Conservation (phyloP, 2,797 vertebrate species). For the Taeniopygia guttata region DNA sequence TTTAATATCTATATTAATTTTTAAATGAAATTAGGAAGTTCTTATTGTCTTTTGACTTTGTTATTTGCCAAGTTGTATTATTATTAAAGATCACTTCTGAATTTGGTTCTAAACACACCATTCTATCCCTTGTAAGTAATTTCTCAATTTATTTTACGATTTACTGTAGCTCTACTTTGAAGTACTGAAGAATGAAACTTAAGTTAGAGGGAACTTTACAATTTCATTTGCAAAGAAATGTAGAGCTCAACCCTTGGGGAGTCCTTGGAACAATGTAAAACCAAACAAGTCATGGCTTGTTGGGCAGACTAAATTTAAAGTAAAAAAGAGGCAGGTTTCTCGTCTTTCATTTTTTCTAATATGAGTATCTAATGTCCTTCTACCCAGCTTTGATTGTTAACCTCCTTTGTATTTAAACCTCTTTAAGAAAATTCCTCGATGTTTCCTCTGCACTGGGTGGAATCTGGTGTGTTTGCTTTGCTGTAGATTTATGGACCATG, state of each 20-base stretch:
- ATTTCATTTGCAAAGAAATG: neutral
- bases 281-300: neutral
- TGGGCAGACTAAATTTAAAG: neutral
- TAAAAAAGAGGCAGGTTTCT: neutral
- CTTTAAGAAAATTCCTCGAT: neutral
- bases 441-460: neutral
- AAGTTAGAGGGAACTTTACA: neutral
- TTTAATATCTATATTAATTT: neutral
- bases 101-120: neutral
- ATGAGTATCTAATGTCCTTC: neutral
- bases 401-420: neutral
- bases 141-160: neutral
- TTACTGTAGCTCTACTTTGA: neutral
- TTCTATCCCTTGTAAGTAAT: neutral
- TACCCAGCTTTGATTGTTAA: neutral
- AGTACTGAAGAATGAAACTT: neutral
- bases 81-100: neutral
- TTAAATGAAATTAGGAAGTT: neutral
- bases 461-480: neutral
- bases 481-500: neutral
- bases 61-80: neutral
- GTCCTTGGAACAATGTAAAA: neutral
- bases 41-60: neutral
- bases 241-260: neutral
- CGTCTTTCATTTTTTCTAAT: neutral